Base-by-base conservation (phyloP, 1,140 invertebrate species). In the Drosophila insularis region DNA sequence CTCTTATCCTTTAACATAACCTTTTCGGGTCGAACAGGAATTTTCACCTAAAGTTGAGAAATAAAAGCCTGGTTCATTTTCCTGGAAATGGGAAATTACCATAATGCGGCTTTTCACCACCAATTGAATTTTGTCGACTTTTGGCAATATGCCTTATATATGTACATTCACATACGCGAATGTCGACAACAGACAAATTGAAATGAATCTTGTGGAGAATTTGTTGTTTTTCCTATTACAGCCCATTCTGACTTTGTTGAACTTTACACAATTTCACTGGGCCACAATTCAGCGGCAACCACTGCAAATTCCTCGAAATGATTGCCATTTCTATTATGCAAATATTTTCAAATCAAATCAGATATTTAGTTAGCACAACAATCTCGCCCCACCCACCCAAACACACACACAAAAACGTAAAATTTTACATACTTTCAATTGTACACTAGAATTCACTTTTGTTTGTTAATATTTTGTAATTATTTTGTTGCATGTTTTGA, bases 261-360 rank as follows among this genome's bases (percentile, higher is more conserved):
- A 59, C 19, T 60, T 56, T 11, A 50, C 7, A 50, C 11, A 50
- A 21, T 50, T 50, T 50, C 43, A 50, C 43, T 50, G 11, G 43
- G 17, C 17, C 43, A 21, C 17, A 50, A 50, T 50, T 50, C 43
- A 11, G 11, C 43, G 43, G 43, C 43, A 50, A 50, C 43, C 17
- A 50, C 6, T 50, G 43, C 43, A 21, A 21, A 50, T 50, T 50
- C 19, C 43, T 50, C 43, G 19, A 50, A 21, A 50, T 50, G 40
- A 65, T 40, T 68, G 61, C 64, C 43, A 63, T 76, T 76, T 77
- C 62, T 21, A 66, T 63, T 74, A 78, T 74, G 72, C 63, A 75
- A 74, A 74, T 78, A 60, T 61, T 71, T 78, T 78, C 60, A 58
- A 58, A 35, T 35, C 55, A 58, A 32, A 58, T 58, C 55, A 35